These are phyloP conservation scores for Torymus tubicola DNA, from an alignment of 2,888 invertebrate genomes.

Conservation along the genomic window DNA sequence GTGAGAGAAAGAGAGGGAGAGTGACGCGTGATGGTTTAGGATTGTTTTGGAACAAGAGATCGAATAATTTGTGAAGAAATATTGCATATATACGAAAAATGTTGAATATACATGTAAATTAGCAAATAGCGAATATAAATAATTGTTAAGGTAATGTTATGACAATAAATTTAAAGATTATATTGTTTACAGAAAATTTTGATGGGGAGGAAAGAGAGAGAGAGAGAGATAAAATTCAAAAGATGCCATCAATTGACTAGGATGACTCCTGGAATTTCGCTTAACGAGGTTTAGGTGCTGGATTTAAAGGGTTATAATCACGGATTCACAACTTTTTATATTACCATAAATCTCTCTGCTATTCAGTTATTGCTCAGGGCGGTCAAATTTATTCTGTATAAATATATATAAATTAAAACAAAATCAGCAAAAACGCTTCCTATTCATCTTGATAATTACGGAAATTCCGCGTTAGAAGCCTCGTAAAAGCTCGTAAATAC, in stretches of 20 bases:
- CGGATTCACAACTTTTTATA: conserved; percentile 50
- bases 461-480: no score
- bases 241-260: conserved; percentile 29
- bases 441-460: background rate
- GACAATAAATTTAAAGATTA: no score
- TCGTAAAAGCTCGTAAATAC: no score
- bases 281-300: conserved; percentile 41
- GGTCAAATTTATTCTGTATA: conserved; percentile 35
- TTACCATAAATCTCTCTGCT: conserved; percentile 42
- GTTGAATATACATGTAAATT: no score
- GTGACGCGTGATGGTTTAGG: no score
- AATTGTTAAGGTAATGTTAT: no score
- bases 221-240: background rate
- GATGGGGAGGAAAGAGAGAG: background rate
- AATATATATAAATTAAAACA: conserved; percentile 13
- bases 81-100: no score
- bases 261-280: conserved; percentile 35
- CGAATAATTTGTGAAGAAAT: no score
- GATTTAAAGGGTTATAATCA: conserved; percentile 37
- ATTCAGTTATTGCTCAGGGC: conserved; percentile 35
- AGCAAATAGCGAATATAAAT: no score
- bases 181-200: background rate
- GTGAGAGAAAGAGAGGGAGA: no score
- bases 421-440: conserved; percentile 5
- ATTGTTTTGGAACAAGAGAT: no score